These are phyloP conservation scores for Sabatieria punctata DNA, from an alignment of 2,888 invertebrate species.

Conservation along the genomic window DNA sequence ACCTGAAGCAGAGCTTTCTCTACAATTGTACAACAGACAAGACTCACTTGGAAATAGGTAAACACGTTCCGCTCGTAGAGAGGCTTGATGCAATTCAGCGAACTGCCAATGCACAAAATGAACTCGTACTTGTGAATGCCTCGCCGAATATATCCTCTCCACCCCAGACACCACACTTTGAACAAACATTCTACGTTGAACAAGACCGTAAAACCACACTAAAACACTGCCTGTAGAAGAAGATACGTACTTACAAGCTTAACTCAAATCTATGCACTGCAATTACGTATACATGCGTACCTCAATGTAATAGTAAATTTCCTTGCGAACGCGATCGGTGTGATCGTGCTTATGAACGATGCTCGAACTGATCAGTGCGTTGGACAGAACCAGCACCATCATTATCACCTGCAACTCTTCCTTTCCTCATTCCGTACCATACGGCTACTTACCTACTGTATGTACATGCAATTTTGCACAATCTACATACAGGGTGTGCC, in stretches of 20 bases:
- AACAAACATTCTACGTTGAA: conserved; percentile 83
- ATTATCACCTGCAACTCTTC: conserved; percentile 57
- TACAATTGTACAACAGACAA: conserved; percentile 3
- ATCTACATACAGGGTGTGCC: too few species aligned
- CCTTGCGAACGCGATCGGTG: conserved; percentile 23
- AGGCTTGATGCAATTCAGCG: conserved; percentile 75
- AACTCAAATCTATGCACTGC: background rate
- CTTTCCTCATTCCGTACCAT: too few species aligned
- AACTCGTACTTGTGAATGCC: conserved; percentile 95
- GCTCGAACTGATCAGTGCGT: conserved; percentile 86
- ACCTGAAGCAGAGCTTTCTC: conserved; percentile 46
- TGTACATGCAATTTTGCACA: too few species aligned
- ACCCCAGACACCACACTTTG: conserved; percentile 92
- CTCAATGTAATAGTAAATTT: conserved; percentile 28
- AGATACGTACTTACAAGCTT: too few species aligned
- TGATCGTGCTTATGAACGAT: conserved; percentile 85
- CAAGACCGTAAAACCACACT: conserved; percentile 81
- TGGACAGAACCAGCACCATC: conserved; percentile 81
- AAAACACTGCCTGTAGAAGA: too few species aligned
- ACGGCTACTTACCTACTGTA: too few species aligned
- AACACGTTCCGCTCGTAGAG: conserved; percentile 71
- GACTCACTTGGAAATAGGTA: conserved; percentile 76
- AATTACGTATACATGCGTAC: conserved; percentile 14
- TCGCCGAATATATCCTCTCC: conserved; percentile 81
- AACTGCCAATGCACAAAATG: conserved; percentile 73